These are phyloP conservation scores for Cirrhinus mrigala DNA, from an alignment of 2,797 vertebrate species.

Conservation along the genomic window DNA sequence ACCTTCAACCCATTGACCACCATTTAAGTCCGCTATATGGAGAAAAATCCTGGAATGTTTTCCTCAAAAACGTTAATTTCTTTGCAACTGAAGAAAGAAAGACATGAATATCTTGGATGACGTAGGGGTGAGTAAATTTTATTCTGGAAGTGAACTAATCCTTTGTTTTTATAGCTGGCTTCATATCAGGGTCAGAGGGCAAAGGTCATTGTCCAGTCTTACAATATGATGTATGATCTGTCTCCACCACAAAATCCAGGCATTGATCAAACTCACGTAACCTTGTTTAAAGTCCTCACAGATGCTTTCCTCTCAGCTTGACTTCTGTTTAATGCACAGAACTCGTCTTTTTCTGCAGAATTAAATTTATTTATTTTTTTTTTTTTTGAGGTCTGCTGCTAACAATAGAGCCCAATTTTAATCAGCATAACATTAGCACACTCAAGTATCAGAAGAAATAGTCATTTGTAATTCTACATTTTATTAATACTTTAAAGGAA, in stretches of 20 bases:
- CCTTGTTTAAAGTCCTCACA: slow-evolving; percentile 1
- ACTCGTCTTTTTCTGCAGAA: background rate
- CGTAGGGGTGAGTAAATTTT: no score
- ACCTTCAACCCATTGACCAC: no score
- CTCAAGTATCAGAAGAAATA: background rate
- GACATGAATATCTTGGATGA: no score
- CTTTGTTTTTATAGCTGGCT: background rate
- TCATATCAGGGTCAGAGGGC: background rate
- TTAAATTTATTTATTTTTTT: no score
- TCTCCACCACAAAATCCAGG: background rate
- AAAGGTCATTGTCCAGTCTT: slow-evolving; percentile 6
- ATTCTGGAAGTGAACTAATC: no score
- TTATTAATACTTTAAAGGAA: background rate
- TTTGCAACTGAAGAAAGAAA: no score
- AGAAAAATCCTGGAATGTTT: no score
- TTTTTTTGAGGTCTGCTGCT: background rate
- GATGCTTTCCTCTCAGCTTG: background rate
- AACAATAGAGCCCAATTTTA: background rate
- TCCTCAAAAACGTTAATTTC: no score
- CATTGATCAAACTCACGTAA: slow-evolving; percentile 15
- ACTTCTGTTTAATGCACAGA: background rate
- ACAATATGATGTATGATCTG: slow-evolving; percentile 4
- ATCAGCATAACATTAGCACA: background rate
- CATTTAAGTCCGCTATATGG: no score
- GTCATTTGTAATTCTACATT: background rate